Evolutionary conservation across 2,113 vertebrate genomes (phyloP).

Genomic region (Cricetomys ansorgei): DNA sequence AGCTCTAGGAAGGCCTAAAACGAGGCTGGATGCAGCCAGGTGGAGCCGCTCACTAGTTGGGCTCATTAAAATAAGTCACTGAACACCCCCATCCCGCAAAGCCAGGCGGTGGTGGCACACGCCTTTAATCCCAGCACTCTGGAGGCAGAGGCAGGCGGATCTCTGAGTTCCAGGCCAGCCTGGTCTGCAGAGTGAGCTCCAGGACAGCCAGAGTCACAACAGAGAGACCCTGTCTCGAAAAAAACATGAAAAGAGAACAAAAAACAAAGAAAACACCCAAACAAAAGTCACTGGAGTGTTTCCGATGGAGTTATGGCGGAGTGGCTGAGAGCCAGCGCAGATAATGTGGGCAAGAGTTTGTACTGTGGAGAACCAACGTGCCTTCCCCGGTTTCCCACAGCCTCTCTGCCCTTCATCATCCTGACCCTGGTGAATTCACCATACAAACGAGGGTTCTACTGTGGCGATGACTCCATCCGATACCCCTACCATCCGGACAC

Average conservation of each 20-base stretch:
- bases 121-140: no score
- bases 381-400: slow-evolving; percentile 79
- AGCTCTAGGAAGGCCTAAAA: not conserved
- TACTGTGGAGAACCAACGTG: not conserved
- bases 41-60: not conserved
- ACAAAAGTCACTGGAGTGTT: rapidly evolving
- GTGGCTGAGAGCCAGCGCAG: rapidly evolving
- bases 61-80: not conserved
- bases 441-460: slow-evolving; percentile 93
- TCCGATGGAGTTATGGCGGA: not conserved
- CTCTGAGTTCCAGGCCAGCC: no score
- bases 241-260: no score
- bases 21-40: not conserved
- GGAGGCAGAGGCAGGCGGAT: no score
- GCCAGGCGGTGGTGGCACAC: no score
- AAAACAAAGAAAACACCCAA: no score
- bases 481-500: slow-evolving; percentile 95
- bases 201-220: no score
- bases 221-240: no score
- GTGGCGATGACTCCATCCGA: slow-evolving; percentile 92
- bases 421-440: slow-evolving; percentile 92
- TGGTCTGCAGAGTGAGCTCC: no score
- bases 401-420: slow-evolving; percentile 92
- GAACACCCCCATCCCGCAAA: no score
- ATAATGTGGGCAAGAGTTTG: not conserved